These are phyloP conservation scores for Hyles vespertilio DNA, from an alignment of 1,140 invertebrate genomes.

Conservation along the genomic window DNA sequence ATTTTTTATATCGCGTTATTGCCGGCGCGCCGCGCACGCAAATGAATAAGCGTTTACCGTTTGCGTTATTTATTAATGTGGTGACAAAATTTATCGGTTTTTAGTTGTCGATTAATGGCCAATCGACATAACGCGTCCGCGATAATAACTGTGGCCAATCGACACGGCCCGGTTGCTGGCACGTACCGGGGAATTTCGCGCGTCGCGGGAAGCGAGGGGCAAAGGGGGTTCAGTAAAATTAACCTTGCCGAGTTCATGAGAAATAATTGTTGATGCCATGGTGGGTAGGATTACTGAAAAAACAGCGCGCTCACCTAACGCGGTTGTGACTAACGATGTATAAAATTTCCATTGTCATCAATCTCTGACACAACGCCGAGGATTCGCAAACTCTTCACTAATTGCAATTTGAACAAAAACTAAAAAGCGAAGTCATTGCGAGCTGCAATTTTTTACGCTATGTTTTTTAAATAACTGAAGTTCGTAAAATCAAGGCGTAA, in stretches of 20 bases:
- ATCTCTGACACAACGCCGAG: slow-evolving; percentile 71
- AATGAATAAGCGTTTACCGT: slow-evolving; percentile 38
- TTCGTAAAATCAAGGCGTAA: slow-evolving; percentile 5
- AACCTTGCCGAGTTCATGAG: slow-evolving; percentile 31
- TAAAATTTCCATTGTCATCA: slow-evolving; percentile 76
- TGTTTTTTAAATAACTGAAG: slow-evolving; percentile 41
- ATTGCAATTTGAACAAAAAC: slow-evolving; percentile 74
- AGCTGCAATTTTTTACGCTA: slow-evolving; percentile 60
- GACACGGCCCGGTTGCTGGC: too few species aligned
- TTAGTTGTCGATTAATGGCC: slow-evolving; percentile 46
- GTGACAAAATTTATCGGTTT: slow-evolving; percentile 54
- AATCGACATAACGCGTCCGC: slow-evolving; percentile 9
- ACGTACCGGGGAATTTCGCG: neutral
- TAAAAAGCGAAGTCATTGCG: slow-evolving; percentile 66
- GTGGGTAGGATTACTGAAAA: slow-evolving; percentile 64
- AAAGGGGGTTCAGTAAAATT: slow-evolving; percentile 21
- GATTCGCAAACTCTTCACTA: slow-evolving; percentile 72
- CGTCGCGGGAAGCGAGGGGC: slow-evolving; percentile 15
- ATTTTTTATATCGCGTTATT: slow-evolving; percentile 43
- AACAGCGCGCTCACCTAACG: slow-evolving; percentile 65
- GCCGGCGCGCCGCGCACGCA: slow-evolving; percentile 19
- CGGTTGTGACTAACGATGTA: slow-evolving; percentile 70
- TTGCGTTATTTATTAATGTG: slow-evolving; percentile 53
- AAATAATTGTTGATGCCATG: slow-evolving; percentile 44
- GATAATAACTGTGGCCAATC: neutral